Percentiles rank a stretch among this genome's conserved stretches.
Conservation (phyloP, 2,888 invertebrate genomes). For the Reticulitermes lucifugus region DNA sequence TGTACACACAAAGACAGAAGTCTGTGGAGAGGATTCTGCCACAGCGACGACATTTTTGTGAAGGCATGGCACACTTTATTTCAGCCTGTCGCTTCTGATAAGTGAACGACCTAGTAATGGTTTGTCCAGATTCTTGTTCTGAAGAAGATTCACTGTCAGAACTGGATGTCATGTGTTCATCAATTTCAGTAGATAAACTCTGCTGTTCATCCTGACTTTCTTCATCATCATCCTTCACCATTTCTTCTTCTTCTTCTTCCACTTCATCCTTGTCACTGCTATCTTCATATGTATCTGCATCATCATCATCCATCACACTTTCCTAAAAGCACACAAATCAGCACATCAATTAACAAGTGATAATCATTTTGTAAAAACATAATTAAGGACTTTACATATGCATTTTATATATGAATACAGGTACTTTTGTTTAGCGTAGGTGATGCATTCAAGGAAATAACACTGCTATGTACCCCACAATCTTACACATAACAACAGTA, state of each 20-base stretch:
- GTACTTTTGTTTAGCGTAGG: no score
- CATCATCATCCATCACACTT: neutral
- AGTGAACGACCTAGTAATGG: neutral
- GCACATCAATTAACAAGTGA: no score
- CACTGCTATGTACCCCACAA: no score
- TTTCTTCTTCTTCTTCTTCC: neutral
- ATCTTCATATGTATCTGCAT: neutral
- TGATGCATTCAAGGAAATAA: no score
- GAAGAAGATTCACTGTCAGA: neutral
- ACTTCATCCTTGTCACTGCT: conserved; percentile 3
- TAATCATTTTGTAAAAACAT: no score
- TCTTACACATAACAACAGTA: no score
- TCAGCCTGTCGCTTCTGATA: neutral
- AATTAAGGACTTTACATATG: no score
- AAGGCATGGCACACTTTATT: neutral
- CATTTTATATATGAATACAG: no score
- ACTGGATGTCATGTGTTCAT: neutral
- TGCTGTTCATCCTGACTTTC: neutral
- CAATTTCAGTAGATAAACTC: neutral
- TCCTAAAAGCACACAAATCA: neutral
- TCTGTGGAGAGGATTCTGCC: conserved; percentile 34
- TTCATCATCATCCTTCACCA: no score
- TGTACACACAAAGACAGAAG: conserved; percentile 45
- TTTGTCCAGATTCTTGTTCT: neutral
- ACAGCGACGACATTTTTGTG: conserved; percentile 38